phyloP scores from a whole-genome alignment of 2,797 vertebrate species.

The Sciaenops ocellatus region DNA sequence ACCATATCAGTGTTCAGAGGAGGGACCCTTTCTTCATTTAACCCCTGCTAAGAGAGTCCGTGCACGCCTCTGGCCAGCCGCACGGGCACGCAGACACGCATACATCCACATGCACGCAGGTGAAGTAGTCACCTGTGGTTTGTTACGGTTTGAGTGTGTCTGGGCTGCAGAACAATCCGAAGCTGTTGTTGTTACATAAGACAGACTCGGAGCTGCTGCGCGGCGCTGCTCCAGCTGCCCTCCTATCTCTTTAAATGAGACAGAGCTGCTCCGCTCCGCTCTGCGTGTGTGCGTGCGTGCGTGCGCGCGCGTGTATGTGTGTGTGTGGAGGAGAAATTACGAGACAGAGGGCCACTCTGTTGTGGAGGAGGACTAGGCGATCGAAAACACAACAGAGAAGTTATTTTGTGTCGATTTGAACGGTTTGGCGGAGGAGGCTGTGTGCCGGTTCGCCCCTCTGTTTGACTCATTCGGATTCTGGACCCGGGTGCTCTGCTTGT shows the following conservation, averaged over 20 bases:
- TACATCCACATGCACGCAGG: background rate
- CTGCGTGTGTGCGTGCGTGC: slow-evolving; percentile 16
- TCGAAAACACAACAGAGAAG: slow-evolving; percentile 43
- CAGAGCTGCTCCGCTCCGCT: slow-evolving; percentile 49
- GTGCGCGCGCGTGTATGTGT: slow-evolving; percentile 34
- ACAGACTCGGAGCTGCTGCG: slow-evolving; percentile 44
- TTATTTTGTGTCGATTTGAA: background rate
- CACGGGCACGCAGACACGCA: background rate
- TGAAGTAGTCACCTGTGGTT: slow-evolving; percentile 2
- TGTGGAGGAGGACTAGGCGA: slow-evolving; percentile 67
- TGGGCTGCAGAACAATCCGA: slow-evolving; percentile 29
- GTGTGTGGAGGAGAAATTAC: slow-evolving; percentile 67
- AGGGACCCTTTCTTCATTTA: background rate
- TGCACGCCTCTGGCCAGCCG: background rate
- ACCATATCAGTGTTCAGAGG: background rate
- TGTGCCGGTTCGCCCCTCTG: background rate
- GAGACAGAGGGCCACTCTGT: slow-evolving; percentile 70
- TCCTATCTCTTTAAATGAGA: slow-evolving; percentile 81
- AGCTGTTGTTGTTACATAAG: slow-evolving; percentile 74
- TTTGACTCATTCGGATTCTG: slow-evolving; percentile 10
- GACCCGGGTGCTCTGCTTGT: slow-evolving; percentile 25
- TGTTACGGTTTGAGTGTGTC: background rate
- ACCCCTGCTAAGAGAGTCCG: background rate
- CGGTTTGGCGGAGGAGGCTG: background rate
- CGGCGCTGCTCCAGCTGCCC: slow-evolving; percentile 55